A percentile compares a stretch with the other conserved stretches of the same genome.
phyloP scores from a whole-genome alignment of 2,888 invertebrate species.

The Listrodromus nycthemerus region DNA sequence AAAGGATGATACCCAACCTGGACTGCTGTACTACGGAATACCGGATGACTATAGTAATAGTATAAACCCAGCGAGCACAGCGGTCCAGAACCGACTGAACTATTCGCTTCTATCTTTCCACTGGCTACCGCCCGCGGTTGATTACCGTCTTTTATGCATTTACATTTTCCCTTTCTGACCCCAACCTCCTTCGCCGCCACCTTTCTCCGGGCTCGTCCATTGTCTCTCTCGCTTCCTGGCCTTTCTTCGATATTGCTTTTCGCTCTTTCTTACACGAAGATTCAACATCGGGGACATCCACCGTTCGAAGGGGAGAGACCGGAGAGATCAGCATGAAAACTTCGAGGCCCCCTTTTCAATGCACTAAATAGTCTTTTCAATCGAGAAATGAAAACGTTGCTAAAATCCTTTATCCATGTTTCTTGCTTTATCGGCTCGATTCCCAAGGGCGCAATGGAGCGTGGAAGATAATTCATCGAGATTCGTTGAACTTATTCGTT shows the following conservation, averaged over 20 bases:
- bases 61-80: conserved; percentile 25
- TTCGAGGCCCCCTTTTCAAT: conserved; percentile 25
- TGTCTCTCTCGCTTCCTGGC: conserved; percentile 65
- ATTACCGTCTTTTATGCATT: conserved; percentile 68
- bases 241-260: conserved; percentile 33
- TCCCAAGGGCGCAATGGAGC: conserved; percentile 3
- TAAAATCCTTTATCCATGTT: conserved; percentile 32
- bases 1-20: conserved; percentile 75
- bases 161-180: conserved; percentile 61
- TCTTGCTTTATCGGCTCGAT: conserved; percentile 10
- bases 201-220: conserved; percentile 55
- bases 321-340: conserved; percentile 42
- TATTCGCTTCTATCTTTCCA: conserved; percentile 64
- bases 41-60: conserved; percentile 43
- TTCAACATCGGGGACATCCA: conserved; percentile 54
- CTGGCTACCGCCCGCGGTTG: conserved; percentile 61
- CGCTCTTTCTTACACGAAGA: conserved; percentile 47
- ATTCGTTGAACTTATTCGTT: conserved; percentile 26
- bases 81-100: conserved; percentile 58
- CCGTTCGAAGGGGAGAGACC: not conserved
- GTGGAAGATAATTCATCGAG: conserved; percentile 12
- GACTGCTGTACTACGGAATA: conserved; percentile 60
- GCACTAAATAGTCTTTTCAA: conserved; percentile 51
- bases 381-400: conserved; percentile 31
- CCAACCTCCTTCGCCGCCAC: conserved; percentile 59